Base-by-base conservation (phyloP, 2,797 vertebrate genomes). In the Sebastes jordani region DNA sequence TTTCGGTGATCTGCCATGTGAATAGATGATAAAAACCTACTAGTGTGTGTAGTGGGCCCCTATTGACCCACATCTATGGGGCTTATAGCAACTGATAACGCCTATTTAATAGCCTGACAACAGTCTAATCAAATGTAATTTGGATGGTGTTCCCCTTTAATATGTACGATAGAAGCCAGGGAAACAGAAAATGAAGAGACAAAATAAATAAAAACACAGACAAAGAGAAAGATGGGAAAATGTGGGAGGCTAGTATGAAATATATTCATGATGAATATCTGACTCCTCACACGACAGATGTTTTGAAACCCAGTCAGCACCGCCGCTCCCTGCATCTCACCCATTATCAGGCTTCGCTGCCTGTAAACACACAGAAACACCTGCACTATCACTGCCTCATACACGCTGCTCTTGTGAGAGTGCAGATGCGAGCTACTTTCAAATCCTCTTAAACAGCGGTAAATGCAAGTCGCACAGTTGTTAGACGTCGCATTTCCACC, bases 261-360 rank as follows among this genome's bases (percentile, higher is more conserved):
- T 78, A 22, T 61, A 80, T 80, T 82, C 74, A 68, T 84, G 22
- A 58, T 70, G 32, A 80, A 72, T 71, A 82, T 76, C 79, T 71
- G 75, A 78, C 22, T 76, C 36, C 32, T 49, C 74, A 73, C 4
- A 11, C 10, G 25, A 78, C 78, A 84, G 76, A 87, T 82, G 78
- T 74, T 86, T 63, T 71, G 10, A 71, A 87, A 86, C 74, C 13
- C 52, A 73, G 55, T 80, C 60, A 54, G 64, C 69, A 67, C 54
- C 22, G 55, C 23, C 11, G 2, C 78, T 71, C 56, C 64, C 14
- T 61, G 30, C 67, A 71, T 63, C 62, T 79, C 62, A 61, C 8
- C 65, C 79, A 74, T 75, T 82, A 83, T 67, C 75, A 56, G 29
- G 20, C 62, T 62, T n/a, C 34, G 14, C 67, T 69, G 70, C 55